Evolutionary conservation across 1,140 invertebrate genomes (phyloP).

Genomic region (Drosophila nigromelanica): DNA sequence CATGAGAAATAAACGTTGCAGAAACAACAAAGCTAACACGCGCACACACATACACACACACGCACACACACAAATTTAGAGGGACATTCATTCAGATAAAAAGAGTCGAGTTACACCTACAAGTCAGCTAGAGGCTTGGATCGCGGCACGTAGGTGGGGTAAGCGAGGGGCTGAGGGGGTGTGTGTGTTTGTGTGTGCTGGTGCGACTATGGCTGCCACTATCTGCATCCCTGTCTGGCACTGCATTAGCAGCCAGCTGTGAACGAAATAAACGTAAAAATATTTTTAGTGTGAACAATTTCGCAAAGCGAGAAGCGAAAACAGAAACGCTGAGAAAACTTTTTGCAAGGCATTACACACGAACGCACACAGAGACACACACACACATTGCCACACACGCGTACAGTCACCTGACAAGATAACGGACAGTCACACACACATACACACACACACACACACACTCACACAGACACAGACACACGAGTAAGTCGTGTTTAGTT

Average conservation of each 20-base stretch:
- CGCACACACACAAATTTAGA: constrained; percentile 13
- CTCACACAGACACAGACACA: constrained; percentile 10
- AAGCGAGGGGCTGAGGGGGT: neutral
- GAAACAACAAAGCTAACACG: constrained; percentile 43
- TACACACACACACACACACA: constrained; percentile 28
- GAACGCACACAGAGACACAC: constrained; percentile 31
- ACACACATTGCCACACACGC: constrained; percentile 1
- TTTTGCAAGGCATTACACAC: constrained; percentile 39
- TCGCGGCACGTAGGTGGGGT: neutral
- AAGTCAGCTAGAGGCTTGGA: constrained; percentile 8
- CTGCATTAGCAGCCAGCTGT: constrained; percentile 78
- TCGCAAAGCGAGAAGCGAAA: constrained; percentile 55
- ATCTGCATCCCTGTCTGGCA: constrained; percentile 49
- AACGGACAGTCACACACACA: constrained; percentile 28
- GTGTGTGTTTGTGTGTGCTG: neutral
- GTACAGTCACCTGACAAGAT: constrained; percentile 40
- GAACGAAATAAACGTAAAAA: constrained; percentile 79
- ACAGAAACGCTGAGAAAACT: constrained; percentile 65
- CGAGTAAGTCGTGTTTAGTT: constrained; percentile 62
- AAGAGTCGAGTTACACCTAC: constrained; percentile 67
- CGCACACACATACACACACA: constrained; percentile 24
- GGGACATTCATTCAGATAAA: constrained; percentile 73
- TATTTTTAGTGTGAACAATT: constrained; percentile 78
- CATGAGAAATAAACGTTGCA: constrained; percentile 36
- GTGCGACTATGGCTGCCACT: constrained; percentile 8